Evolutionary conservation across 1,140 invertebrate species (phyloP), one percentile per base, ranked within the genome.

Genomic region (Solenopsis fugax): DNA sequence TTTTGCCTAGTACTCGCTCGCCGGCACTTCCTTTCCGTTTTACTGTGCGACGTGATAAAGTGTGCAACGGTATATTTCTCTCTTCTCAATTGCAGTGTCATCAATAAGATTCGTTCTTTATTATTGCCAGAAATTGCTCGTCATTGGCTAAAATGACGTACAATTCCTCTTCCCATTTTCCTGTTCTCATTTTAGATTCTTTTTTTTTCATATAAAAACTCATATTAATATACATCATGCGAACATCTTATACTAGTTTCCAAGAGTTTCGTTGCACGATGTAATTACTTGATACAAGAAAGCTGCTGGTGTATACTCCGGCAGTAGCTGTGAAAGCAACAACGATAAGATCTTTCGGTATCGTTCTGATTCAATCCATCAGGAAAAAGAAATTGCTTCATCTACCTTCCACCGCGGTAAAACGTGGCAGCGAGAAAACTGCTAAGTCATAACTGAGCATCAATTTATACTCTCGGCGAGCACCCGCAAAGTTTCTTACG

Each of bases 361-460:
- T 60, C 69, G 41, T 37, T 48, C 45, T 45, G 69, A 81, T 81
- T 81, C 54, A 81, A 81, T 56, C 50, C 52, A 37, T 54, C 37
- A 45, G 50, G 37, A 71, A 29, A 60, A 84, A 72, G 52, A 54
- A 58, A 50, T 75, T 50, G 69, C n/a, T 75, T 84, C 45, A 60
- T 60, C 45, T 48, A 60, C 41, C 13, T 82, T 82, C 16, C 24
- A 34, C 2, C 67, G 37, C 65, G 78, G 12, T 82, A 72, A 34
- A 58, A 37, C 48, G 45, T 29, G 24, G 64, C 54, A 34, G 41
- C 69, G 69, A 60, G 69, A 60, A 84, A 84, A 62, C 54, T 60
- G 80, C 71, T 62, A 84, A 84, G 80, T 84, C 54, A 75, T 60
- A 75, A 84, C 37, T 60, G 80, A 73, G 29, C 69, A 56, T 54